Conservation (phyloP, 1,140 invertebrate species). For the Tribolium madens region DNA sequence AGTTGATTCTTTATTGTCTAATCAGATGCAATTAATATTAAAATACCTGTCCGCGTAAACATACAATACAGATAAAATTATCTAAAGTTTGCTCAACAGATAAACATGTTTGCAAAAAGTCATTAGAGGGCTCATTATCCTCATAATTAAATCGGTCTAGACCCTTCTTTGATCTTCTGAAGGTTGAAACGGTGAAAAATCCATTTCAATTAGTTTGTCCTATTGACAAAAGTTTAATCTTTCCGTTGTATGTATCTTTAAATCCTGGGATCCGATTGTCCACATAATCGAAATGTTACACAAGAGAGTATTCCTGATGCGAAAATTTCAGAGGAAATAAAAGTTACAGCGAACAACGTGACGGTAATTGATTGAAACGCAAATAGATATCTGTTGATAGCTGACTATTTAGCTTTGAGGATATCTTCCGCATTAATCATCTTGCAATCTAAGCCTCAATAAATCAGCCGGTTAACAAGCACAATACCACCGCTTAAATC, state of each 20-base stretch:
- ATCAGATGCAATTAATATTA: no score
- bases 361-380: constrained; percentile 19
- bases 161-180: background rate
- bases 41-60: no score
- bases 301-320: background rate
- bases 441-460: constrained; percentile 5
- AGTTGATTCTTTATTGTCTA: no score
- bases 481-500: background rate
- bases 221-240: background rate
- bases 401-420: constrained; percentile 8
- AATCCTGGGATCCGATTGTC: background rate
- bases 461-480: constrained; percentile 1
- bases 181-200: background rate
- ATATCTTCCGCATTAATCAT: constrained; percentile 29
- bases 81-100: background rate
- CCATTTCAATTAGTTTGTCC: background rate
- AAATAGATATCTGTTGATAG: constrained; percentile 22
- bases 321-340: background rate
- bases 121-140: background rate
- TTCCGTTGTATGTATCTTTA: background rate
- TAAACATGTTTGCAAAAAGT: background rate
- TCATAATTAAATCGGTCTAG: background rate
- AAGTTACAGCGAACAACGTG: background rate
- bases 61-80: background rate
- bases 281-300: background rate